phyloP scores from a whole-genome alignment of 2,888 invertebrate genomes.

The Noctua janthina region DNA sequence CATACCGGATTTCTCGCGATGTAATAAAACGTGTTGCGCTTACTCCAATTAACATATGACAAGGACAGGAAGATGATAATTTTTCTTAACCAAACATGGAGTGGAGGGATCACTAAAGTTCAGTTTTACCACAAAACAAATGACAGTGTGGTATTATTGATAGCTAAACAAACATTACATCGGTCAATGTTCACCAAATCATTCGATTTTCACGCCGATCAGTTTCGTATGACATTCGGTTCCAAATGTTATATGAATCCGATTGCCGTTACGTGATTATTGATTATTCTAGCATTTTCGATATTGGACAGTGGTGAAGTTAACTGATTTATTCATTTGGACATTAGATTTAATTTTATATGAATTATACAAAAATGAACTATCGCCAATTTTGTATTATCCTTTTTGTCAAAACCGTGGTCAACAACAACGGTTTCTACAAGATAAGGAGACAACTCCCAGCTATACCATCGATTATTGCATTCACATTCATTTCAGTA shows the following conservation, averaged over 20 bases:
- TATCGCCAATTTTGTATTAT: too few species aligned
- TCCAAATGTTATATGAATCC: constrained; percentile 58
- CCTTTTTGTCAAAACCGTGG: too few species aligned
- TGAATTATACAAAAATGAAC: too few species aligned
- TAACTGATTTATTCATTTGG: neutral
- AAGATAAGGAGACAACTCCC: neutral
- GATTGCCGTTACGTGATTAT: constrained; percentile 38
- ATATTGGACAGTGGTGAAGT: constrained; percentile 2
- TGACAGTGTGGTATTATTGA: constrained; percentile 3
- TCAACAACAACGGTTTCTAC: neutral
- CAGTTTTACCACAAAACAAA: neutral
- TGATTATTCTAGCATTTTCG: neutral
- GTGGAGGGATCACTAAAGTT: neutral
- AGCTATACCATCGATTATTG: neutral
- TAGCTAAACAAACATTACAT: constrained; percentile 26
- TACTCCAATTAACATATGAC: neutral
- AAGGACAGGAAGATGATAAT: neutral
- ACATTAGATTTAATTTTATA: neutral
- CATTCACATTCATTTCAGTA: neutral
- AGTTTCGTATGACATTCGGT: constrained; percentile 58
- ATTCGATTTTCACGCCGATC: constrained; percentile 43
- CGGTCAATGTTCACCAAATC: constrained; percentile 26
- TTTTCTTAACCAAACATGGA: neutral
- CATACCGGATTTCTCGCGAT: neutral
- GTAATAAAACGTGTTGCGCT: neutral